Conservation (phyloP, 2,888 invertebrate genomes). For the Cheilosia grossa region DNA sequence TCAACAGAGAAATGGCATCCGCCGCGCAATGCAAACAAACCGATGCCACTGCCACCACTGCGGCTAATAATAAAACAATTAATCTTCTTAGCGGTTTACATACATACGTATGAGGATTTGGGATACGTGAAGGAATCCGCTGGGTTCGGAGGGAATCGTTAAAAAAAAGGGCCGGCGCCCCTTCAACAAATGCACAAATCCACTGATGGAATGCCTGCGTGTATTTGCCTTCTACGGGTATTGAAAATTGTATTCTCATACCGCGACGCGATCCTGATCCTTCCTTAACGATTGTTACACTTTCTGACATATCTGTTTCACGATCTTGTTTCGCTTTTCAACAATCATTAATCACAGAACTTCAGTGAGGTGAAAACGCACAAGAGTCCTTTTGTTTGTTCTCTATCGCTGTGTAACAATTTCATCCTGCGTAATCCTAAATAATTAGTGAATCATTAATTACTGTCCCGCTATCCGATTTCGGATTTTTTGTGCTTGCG, state of each 20-base stretch:
- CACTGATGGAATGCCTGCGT: slow-evolving; percentile 9
- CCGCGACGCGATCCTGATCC: slow-evolving; percentile 58
- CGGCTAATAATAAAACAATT: slow-evolving; percentile 77
- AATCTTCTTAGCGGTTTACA: slow-evolving; percentile 77
- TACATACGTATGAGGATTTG: slow-evolving; percentile 13
- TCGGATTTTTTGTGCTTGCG: slow-evolving; percentile 62
- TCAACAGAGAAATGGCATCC: slow-evolving; percentile 70
- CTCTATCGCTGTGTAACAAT: slow-evolving; percentile 47
- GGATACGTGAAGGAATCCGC: slow-evolving; percentile 35
- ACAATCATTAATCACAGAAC: slow-evolving; percentile 76
- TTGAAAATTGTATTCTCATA: slow-evolving; percentile 20
- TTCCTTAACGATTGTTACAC: slow-evolving; percentile 60
- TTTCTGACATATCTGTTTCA: slow-evolving; percentile 73
- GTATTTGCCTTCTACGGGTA: slow-evolving; percentile 30
- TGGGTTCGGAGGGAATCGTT: slow-evolving; percentile 11
- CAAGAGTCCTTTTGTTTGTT: slow-evolving; percentile 37
- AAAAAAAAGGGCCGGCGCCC: slow-evolving; percentile 14
- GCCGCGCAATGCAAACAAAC: slow-evolving; percentile 72
- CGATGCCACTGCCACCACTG: slow-evolving; percentile 75
- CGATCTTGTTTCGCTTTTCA: slow-evolving; percentile 74
- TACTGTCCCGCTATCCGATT: slow-evolving; percentile 76
- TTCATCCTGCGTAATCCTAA: slow-evolving; percentile 76
- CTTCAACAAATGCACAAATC: slow-evolving; percentile 17
- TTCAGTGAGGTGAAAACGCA: slow-evolving; percentile 60
- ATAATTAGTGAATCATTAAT: slow-evolving; percentile 78